Percentiles rank a stretch among this genome's conserved stretches.
phyloP scores from a whole-genome alignment of 2,797 vertebrate species.

The Nyctalus aviator region DNA sequence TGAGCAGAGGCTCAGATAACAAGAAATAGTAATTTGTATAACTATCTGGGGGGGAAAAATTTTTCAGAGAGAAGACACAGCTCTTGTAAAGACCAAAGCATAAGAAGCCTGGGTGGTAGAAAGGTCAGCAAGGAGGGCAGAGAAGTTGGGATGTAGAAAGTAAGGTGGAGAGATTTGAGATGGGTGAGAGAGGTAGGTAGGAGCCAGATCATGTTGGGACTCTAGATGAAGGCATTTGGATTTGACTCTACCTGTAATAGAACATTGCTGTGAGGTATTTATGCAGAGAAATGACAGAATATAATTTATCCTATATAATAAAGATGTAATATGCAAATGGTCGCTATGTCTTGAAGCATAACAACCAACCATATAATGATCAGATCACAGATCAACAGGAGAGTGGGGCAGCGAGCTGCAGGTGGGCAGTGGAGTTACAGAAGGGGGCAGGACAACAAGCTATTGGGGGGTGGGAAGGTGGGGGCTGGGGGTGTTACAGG shows the following conservation, averaged over 20 bases:
- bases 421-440: too few species aligned
- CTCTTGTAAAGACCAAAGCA: neutral
- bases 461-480: accelerated
- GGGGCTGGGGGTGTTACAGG: too few species aligned
- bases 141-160: neutral
- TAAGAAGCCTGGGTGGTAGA: neutral
- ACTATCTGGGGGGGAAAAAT: neutral
- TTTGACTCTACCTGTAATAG: neutral
- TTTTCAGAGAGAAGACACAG: neutral
- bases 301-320: neutral
- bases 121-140: neutral
- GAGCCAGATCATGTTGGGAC: neutral
- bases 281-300: neutral
- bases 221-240: neutral
- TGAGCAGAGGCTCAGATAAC: neutral
- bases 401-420: too few species aligned
- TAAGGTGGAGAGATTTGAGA: neutral
- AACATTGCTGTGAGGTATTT: neutral
- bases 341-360: too few species aligned
- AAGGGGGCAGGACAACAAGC: too few species aligned
- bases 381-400: too few species aligned
- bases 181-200: neutral
- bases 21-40: neutral
- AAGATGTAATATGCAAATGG: too few species aligned
- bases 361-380: too few species aligned